A percentile compares a stretch with the other conserved stretches of the same genome.
Conservation (phyloP, 2,113 vertebrate species). For the Eptatretus burgeri region DNA sequence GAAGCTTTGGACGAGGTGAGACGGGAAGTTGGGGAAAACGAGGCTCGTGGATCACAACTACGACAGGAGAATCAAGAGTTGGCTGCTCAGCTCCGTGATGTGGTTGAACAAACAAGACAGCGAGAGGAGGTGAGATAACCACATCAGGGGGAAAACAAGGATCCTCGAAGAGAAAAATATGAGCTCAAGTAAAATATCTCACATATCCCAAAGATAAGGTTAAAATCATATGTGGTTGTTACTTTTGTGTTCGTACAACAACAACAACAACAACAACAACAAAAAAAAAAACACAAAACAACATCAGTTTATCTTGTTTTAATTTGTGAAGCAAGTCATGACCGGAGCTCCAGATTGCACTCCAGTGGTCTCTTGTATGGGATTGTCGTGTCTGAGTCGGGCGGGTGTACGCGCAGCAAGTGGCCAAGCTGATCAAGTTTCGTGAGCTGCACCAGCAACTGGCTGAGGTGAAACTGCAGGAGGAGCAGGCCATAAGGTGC, state of each 20-base stretch:
- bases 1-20: background rate
- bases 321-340: no score
- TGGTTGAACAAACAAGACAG: background rate
- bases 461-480: conserved; percentile 5
- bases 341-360: background rate
- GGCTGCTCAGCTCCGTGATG: background rate
- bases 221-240: no score
- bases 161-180: no score
- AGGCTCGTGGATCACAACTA: background rate
- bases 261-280: no score
- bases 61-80: background rate
- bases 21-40: background rate
- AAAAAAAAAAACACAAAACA: no score
- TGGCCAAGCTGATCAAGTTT: background rate
- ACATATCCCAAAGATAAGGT: no score
- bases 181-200: no score
- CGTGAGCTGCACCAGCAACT: conserved; percentile 6
- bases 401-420: background rate
- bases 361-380: background rate
- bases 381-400: background rate
- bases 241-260: no score
- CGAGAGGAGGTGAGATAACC: background rate
- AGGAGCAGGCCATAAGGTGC: background rate
- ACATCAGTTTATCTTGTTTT: no score
- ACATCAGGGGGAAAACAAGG: no score